Conservation (phyloP, 1,140 invertebrate genomes). For the Cheumatopsyche charites region DNA sequence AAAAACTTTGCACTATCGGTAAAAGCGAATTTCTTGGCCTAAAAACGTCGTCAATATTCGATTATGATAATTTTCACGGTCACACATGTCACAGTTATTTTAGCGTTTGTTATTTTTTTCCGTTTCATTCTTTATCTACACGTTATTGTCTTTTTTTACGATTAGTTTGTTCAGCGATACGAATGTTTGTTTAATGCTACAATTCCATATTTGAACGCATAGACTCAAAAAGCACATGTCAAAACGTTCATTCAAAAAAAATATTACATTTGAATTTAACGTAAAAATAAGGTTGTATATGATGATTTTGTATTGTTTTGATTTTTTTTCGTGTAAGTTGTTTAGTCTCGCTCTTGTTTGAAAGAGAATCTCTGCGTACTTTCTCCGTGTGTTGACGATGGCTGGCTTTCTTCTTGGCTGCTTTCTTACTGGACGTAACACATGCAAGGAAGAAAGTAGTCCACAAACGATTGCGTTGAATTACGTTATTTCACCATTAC, state of each 20-base stretch:
- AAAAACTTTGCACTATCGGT: neutral
- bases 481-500: conserved; percentile 32
- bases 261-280: too few relatives aligned
- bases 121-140: neutral
- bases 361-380: conserved; percentile 10
- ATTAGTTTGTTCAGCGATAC: too few relatives aligned
- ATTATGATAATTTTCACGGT: conserved; percentile 1
- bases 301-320: too few relatives aligned
- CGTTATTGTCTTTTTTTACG: too few relatives aligned
- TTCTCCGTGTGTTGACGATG: conserved; percentile 28
- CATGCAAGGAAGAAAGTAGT: conserved; percentile 36
- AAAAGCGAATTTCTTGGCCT: neutral
- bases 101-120: neutral
- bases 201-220: too few relatives aligned
- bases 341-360: neutral
- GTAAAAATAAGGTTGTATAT: too few relatives aligned
- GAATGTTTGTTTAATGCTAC: too few relatives aligned
- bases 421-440: conserved; percentile 18
- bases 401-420: neutral
- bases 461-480: conserved; percentile 27
- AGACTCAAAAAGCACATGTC: too few relatives aligned
- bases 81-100: conserved; percentile 19
- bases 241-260: too few relatives aligned
- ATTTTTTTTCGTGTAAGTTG: too few relatives aligned
- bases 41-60: conserved; percentile 8